Conservation (phyloP, 2,888 invertebrate species). For the Lasioglossum villosulum region DNA sequence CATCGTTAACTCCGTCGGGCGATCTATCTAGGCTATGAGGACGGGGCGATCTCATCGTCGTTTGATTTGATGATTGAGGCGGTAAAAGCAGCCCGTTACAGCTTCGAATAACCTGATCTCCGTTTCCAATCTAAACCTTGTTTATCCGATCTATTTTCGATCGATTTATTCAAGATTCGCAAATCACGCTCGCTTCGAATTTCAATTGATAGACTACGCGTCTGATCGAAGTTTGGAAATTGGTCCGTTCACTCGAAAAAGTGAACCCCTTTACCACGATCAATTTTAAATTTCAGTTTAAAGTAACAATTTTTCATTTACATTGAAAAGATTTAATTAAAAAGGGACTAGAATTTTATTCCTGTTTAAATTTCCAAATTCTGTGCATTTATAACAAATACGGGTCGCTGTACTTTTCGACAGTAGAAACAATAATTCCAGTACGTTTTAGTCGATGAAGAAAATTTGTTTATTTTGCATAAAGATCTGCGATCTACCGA, state of each 20-base stretch:
- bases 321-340: too few species aligned
- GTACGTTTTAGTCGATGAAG: neutral
- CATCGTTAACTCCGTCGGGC: constrained; percentile 20
- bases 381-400: too few species aligned
- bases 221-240: neutral
- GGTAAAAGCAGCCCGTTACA: neutral
- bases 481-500: neutral
- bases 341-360: too few species aligned
- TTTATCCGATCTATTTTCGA: neutral
- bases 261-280: too few species aligned
- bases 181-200: neutral
- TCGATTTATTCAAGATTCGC: neutral
- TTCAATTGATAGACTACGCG: neutral
- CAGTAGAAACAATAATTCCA: too few species aligned
- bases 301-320: too few species aligned
- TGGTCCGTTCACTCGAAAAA: neutral
- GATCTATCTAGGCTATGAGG: constrained; percentile 9
- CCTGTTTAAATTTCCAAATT: too few species aligned
- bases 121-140: neutral
- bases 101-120: neutral
- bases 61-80: neutral
- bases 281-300: too few species aligned
- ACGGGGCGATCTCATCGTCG: neutral
- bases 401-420: too few species aligned
- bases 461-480: neutral